A percentile compares a stretch with the other conserved stretches of the same genome.
Evolutionary conservation across 2,888 invertebrate genomes (phyloP).

Genomic region (Palloptera scutellata): DNA sequence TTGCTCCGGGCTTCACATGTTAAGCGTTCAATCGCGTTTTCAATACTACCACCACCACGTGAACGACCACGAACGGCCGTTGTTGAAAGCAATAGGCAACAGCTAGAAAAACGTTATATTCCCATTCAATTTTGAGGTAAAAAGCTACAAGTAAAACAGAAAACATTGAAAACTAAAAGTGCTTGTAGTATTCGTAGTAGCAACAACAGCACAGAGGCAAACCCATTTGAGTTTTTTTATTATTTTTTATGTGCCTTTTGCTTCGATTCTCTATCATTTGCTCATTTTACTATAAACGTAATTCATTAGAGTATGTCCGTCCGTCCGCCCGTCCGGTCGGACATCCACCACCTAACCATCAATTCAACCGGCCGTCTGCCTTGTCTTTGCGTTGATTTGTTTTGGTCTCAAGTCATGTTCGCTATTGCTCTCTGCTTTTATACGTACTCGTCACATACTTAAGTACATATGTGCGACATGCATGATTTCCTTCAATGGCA

Average conservation of each 20-base stretch:
- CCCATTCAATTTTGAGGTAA: conserved; percentile 28
- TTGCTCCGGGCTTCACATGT: conserved; percentile 51
- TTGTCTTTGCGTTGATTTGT: not conserved
- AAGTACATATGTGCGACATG: conserved; percentile 37
- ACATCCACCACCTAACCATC: conserved; percentile 19
- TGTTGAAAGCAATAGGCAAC: conserved; percentile 2
- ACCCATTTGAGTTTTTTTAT: conserved; percentile 7
- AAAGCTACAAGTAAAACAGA: conserved; percentile 25
- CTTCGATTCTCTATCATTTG: conserved; percentile 31
- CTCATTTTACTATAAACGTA: not conserved
- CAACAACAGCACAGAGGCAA: not conserved
- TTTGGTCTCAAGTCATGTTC: no score
- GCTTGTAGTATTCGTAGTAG: no score
- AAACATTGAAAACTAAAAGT: conserved; percentile 16
- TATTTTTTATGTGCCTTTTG: conserved; percentile 29
- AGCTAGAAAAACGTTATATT: conserved; percentile 34
- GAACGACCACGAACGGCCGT: not conserved
- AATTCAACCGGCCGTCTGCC: conserved; percentile 17
- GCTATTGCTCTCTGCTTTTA: no score
- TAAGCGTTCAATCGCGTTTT: conserved; percentile 62
- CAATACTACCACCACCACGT: conserved; percentile 50
- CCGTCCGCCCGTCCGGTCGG: not conserved
- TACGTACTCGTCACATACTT: conserved; percentile 28
- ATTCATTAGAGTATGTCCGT: conserved; percentile 7
- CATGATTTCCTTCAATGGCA: conserved; percentile 39